Evolutionary conservation across 2,888 invertebrate species (phyloP).

Genomic region (Amorpha juglandis): DNA sequence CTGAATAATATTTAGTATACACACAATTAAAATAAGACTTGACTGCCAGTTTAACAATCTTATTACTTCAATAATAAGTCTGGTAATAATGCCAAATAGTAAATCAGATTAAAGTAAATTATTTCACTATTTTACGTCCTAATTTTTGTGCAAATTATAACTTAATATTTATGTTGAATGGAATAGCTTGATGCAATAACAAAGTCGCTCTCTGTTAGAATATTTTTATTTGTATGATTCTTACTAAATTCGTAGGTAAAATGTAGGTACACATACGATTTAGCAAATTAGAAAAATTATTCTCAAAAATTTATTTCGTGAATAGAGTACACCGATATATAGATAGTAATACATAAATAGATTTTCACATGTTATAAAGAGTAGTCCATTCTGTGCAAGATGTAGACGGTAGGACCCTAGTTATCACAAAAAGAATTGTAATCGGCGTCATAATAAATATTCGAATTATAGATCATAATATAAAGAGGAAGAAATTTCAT

Average conservation of each 20-base stretch:
- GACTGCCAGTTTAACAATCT: slow-evolving; percentile 22
- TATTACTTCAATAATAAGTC: slow-evolving; percentile 26
- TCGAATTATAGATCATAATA: slow-evolving; percentile 7
- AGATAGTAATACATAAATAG: not conserved
- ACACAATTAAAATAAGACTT: slow-evolving; percentile 24
- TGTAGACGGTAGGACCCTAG: not conserved
- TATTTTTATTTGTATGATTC: slow-evolving; percentile 19
- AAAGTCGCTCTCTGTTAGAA: slow-evolving; percentile 26
- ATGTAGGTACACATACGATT: slow-evolving; percentile 1
- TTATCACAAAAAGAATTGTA: slow-evolving; percentile 8
- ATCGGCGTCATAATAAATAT: slow-evolving; percentile 9
- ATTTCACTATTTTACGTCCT: slow-evolving; percentile 13
- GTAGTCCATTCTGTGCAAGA: not conserved
- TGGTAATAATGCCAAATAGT: slow-evolving; percentile 31
- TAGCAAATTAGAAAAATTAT: not conserved
- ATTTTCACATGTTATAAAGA: not conserved
- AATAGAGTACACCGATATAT: slow-evolving; percentile 3
- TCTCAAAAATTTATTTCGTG: slow-evolving; percentile 10
- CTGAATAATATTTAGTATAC: not conserved
- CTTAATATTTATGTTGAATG: slow-evolving; percentile 24
- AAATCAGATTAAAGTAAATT: slow-evolving; percentile 16
- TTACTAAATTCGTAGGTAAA: slow-evolving; percentile 18
- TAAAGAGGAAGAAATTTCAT: slow-evolving; percentile 5
- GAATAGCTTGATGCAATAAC: slow-evolving; percentile 19
- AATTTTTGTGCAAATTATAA: slow-evolving; percentile 5